Evolutionary conservation across 2,888 invertebrate species (phyloP).

Genomic region (Panopea generosa): DNA sequence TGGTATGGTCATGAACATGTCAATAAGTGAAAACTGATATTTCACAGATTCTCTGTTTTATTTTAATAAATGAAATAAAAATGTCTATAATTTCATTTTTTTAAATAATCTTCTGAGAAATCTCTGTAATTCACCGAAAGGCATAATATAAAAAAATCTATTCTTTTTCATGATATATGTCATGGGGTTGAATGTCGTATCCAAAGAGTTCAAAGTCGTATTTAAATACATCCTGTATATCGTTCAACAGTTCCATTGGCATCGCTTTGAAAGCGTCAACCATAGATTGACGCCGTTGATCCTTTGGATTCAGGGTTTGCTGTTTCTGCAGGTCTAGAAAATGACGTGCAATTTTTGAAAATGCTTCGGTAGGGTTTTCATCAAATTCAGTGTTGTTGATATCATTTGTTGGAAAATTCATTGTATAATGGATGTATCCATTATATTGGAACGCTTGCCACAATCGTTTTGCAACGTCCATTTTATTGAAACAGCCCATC

Average conservation of each 20-base stretch:
- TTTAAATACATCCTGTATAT: constrained; percentile 41
- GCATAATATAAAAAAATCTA: too few species aligned
- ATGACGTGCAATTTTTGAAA: neutral
- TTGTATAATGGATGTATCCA: constrained; percentile 53
- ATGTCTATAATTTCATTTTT: too few species aligned
- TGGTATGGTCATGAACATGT: too few species aligned
- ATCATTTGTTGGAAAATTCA: constrained; percentile 12
- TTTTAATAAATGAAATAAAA: too few species aligned
- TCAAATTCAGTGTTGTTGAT: neutral
- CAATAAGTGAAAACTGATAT: too few species aligned
- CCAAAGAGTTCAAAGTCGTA: constrained; percentile 64
- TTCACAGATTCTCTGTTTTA: too few species aligned
- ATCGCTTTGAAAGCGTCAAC: constrained; percentile 44
- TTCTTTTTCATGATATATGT: neutral
- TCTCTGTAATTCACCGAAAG: too few species aligned
- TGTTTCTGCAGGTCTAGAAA: constrained; percentile 7
- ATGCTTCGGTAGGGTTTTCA: neutral
- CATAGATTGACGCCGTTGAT: constrained; percentile 38
- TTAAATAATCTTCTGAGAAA: too few species aligned
- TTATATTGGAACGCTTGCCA: constrained; percentile 62
- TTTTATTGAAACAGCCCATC: constrained; percentile 41
- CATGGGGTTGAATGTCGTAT: constrained; percentile 20
- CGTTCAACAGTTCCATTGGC: constrained; percentile 21
- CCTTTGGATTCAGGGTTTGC: constrained; percentile 7
- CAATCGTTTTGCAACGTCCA: constrained; percentile 44